Evolutionary conservation across 2,797 vertebrate genomes (phyloP), one percentile per base, ranked within the genome.

Genomic region (Perodicticus potto): DNA sequence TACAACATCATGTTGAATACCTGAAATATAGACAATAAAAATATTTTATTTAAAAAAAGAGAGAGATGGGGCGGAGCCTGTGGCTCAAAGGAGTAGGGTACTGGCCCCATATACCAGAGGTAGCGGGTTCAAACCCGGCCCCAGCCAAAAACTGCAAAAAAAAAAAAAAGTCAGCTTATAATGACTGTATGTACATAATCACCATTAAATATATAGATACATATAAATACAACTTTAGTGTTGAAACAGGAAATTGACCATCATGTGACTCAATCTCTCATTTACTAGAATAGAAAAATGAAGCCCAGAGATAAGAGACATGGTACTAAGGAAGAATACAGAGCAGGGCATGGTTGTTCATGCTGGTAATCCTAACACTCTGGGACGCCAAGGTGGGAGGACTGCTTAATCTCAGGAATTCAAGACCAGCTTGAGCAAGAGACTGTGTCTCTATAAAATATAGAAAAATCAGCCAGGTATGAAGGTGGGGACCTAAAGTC

Each of bases 181-280:
- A 89, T 40, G 17, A 22, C 59, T 94, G 34, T 72, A 74, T 77
- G n/a, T 10, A 92, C 57, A 89, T 70, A 93, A 88, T 88, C 32
- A 93, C 19, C 43, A 92, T 76, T 90, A 87, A 78, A 82, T 92
- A 77, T 2, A 73, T 2, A 94, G 6, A 89, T 5, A 94, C 4
- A 89, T 8, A 82, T 29, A 86, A 29, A 53, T 5, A 96, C n/a
- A 96, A 91, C 19, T 55, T 49, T 29, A 59, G 69, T 72, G 67
- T 25, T 93, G 8, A 96, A 86, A 96, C 13, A 92, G 70, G 69
- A 91, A 92, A 96, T 0, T 61, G 8, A 57, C 77, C 90, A 89
- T 93, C 32, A 34, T 32, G 37, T 82, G 32, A 40, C 61, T 32
- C 17, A 95, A 93, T 70, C 16, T 14, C 25, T 92, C 29, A 65